Base-by-base conservation (phyloP, 2,888 invertebrate species). In the Agonopterix arenella region DNA sequence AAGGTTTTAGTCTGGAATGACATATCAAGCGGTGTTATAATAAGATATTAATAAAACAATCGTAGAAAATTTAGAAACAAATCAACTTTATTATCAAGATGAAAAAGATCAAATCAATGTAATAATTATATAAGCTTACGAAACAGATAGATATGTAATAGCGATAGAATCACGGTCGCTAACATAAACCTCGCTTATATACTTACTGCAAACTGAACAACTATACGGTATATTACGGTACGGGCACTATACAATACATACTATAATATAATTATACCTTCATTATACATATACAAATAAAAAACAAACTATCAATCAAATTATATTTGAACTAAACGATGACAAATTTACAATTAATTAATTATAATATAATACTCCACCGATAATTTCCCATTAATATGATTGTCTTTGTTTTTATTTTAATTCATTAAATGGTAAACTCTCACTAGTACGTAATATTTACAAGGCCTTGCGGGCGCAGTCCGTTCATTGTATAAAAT, bases 71-170 rank as follows among this genome's bases (percentile, higher is more conserved):
- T 88, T 86, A 85, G 84, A 88, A 89, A 89, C 86, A 89, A 89
- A 88, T 88, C 83, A 88, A 86, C 84, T 89, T 89, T 89, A 89
- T 89, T 88, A 88, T 86, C 80, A 84, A 86, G 88, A 88, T 89
- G 86, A 84, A 88, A 88, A 88, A 86, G 82, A 85, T 86, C 78
- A 89, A 88, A 86, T 86, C 73, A 88, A 28, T 83, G 66, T 62
- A 72, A 74, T 74, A 82, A 67, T 63, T 73, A 75, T 73, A 83
- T 79, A 84, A 88, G 86, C 85, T 80, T 82, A 83, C 70, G 70
- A 71, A 78, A 77, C 79, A 76, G 84, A 77, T 79, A 76, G 84
- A 83, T 81, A 80, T 80, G 82, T 79, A 63, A 65, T 69, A 64
- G 71, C 65, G 64, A 54, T 54, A 53, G 58, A 55, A 52, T 56